Evolutionary conservation across 1,140 invertebrate genomes (phyloP), one percentile per base, ranked within the genome.

Genomic region (Drosophila busckii): DNA sequence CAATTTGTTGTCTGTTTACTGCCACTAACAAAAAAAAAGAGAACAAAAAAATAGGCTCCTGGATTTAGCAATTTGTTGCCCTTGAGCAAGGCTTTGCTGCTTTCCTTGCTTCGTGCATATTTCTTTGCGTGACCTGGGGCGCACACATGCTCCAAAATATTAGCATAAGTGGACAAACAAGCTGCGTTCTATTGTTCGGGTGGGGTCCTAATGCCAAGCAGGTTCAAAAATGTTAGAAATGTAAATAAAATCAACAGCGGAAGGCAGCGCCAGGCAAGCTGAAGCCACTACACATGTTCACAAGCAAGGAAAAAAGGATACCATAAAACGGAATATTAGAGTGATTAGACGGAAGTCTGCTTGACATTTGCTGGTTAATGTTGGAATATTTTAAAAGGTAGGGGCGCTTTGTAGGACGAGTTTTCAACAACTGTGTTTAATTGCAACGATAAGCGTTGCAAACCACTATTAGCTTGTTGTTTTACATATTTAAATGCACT

Each of bases 201-300:
- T n/a, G n/a, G n/a, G 63, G 16, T 45, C 44, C 56, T 31, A 49
- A 58, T 48, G 61, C 12, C 4, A 19, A 26, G 55, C 19, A 35
- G 48, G 26, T 37, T 41, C 32, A 64, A 59, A 59, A 70, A 82
- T 82, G 49, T 76, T 56, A 66, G 65, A 82, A 82, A 82, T 82
- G 75, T 82, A 82, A 82, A 82, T 82, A 82, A 82, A 83, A 82
- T 82, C 76, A 82, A 59, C 64, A 82, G 41, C 54, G 69, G 55
- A 61, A 52, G 58, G 32, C 34, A 32, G 7, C 13, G 37, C 29
- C 59, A 34, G 61, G 67, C 48, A 78, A 53, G 12, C 13, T 7
- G 9, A 20, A 32, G 10, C 15, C 34, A 58, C 48, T 40, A 58
- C 54, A 58, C 10, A 22, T n/a, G n/a, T n/a, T n/a, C n/a, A 38